Percentiles rank a stretch among this genome's conserved stretches.
phyloP scores from a whole-genome alignment of 2,113 vertebrate genomes.

The Phoxinus phoxinus region DNA sequence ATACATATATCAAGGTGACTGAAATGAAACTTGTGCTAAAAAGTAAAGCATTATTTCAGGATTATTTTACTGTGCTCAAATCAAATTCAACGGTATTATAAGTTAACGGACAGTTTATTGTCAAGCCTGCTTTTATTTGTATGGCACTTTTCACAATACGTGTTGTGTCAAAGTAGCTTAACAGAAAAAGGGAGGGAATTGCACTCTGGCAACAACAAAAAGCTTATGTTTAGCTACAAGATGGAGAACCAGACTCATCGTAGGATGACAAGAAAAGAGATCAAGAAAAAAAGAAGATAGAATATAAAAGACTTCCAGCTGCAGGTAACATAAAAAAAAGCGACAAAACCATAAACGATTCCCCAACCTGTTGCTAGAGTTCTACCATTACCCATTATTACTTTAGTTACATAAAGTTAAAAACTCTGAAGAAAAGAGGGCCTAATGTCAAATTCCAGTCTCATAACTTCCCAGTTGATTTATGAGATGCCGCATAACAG shows the following conservation, averaged over 20 bases:
- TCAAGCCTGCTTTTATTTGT: not conserved
- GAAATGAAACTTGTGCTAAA: not conserved
- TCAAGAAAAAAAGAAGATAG: not conserved
- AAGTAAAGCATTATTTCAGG: not conserved
- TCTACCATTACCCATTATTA: constrained; percentile 8
- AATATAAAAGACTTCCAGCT: too few species aligned
- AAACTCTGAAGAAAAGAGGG: not conserved
- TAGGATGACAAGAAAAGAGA: not conserved
- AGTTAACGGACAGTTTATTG: not conserved
- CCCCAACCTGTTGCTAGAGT: not conserved
- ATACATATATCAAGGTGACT: not conserved
- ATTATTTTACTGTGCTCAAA: not conserved
- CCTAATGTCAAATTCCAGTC: not conserved
- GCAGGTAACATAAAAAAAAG: not conserved
- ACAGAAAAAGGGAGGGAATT: not conserved
- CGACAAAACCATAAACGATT: not conserved
- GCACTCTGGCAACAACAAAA: not conserved
- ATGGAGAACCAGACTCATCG: not conserved
- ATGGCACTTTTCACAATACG: not conserved
- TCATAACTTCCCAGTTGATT: constrained; percentile 23
- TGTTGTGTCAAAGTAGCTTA: not conserved
- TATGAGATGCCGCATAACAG: not conserved
- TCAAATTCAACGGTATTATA: not conserved
- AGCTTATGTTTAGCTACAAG: not conserved
- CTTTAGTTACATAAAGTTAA: not conserved